A percentile compares a stretch with the other conserved stretches of the same genome.
Evolutionary conservation across 2,113 vertebrate genomes (phyloP).

Genomic region (Onychostruthus taczanowskii): DNA sequence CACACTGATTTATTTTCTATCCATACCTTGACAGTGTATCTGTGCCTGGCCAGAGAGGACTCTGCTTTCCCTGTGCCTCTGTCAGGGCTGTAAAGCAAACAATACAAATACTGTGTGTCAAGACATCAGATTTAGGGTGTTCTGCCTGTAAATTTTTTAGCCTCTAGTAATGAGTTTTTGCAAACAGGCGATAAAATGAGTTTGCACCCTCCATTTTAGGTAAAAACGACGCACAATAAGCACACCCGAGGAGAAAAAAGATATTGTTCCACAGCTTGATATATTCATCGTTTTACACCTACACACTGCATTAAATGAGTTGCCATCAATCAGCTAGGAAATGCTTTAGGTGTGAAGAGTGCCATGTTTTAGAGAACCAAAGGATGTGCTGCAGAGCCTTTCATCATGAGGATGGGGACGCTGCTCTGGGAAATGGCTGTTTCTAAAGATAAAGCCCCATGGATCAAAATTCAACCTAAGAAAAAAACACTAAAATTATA

Average conservation of each 20-base stretch:
- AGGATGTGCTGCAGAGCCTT: slow-evolving; percentile 7
- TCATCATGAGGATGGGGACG: neutral
- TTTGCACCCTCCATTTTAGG: neutral
- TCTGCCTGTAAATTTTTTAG: slow-evolving; percentile 22
- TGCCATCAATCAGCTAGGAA: slow-evolving; percentile 24
- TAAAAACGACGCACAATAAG: neutral
- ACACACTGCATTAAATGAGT: neutral
- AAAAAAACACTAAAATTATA: slow-evolving; percentile 27
- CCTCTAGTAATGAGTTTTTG: slow-evolving; percentile 35
- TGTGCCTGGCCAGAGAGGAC: neutral
- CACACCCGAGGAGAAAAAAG: neutral
- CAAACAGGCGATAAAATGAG: slow-evolving; percentile 42
- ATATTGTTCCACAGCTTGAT: neutral
- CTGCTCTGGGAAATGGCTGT: neutral
- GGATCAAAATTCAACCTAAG: neutral
- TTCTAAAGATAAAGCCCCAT: slow-evolving; percentile 35
- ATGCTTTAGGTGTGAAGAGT: neutral
- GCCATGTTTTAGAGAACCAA: neutral
- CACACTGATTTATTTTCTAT: neutral
- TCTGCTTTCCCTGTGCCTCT: neutral
- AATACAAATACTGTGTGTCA: neutral
- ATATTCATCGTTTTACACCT: slow-evolving; percentile 32
- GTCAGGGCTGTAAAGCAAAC: neutral
- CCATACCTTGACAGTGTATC: neutral
- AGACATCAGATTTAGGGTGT: neutral